These are phyloP conservation scores for Trachelus tabidus DNA, from an alignment of 2,888 invertebrate species.

Conservation along the genomic window DNA sequence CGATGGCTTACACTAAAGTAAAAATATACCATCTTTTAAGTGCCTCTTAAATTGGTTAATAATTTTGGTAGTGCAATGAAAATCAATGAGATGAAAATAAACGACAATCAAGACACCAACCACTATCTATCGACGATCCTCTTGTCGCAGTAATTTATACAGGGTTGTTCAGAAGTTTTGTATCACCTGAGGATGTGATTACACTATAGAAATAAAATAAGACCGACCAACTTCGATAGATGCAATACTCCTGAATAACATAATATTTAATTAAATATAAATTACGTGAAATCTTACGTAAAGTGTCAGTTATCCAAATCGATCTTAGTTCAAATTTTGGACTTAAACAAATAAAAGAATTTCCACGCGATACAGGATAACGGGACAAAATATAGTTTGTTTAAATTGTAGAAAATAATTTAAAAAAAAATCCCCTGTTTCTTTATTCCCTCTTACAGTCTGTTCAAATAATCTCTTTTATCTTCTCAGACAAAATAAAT, in stretches of 20 bases:
- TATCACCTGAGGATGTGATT: background rate
- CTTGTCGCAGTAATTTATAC: background rate
- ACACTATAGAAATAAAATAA: background rate
- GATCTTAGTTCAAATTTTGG: background rate
- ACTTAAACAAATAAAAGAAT: background rate
- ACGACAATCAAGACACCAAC: background rate
- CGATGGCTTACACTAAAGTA: slow-evolving; percentile 25
- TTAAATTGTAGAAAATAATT: background rate
- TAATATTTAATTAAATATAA: background rate
- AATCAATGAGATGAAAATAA: background rate
- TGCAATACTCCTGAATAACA: background rate
- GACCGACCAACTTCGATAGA: background rate
- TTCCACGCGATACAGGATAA: background rate
- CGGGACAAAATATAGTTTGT: background rate
- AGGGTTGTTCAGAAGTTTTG: background rate
- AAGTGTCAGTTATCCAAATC: background rate
- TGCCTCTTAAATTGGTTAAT: slow-evolving; percentile 15
- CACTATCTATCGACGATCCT: no score
- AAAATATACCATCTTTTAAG: slow-evolving; percentile 27
- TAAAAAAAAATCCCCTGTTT: background rate
- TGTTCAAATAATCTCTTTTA: no score
- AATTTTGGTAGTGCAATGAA: slow-evolving; percentile 1
- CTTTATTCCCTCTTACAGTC: no score
- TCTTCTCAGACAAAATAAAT: background rate
- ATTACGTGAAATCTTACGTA: background rate